Evolutionary conservation across 37 sponge, comb jelly and placozoan species (phyloP).

Genomic region (Hormiphora californensis): DNA sequence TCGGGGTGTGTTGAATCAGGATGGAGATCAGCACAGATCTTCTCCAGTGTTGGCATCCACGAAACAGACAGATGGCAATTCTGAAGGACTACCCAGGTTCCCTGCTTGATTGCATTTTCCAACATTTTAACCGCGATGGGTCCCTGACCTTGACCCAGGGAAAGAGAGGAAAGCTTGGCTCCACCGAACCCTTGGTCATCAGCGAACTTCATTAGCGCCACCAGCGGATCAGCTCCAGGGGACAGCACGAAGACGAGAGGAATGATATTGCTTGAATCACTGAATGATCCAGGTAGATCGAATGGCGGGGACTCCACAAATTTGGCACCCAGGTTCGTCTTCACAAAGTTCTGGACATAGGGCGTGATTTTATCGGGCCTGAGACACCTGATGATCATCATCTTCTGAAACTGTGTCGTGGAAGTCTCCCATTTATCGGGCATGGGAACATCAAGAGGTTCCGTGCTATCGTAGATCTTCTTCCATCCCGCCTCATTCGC

Average conservation of each 20-base stretch:
- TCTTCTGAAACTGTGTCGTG: conserved; percentile 74
- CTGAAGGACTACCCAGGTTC: conserved; percentile 96
- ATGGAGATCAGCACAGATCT: conserved; percentile 84
- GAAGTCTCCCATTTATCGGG: conserved; percentile 71
- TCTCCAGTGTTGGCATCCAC: conserved; percentile 98
- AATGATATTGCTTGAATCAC: conserved; percentile 91
- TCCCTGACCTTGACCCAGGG: conserved; percentile 97
- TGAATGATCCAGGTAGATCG: conserved; percentile 85
- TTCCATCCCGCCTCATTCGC: conserved; percentile 65
- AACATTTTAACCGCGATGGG: conserved; percentile 97
- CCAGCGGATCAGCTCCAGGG: conserved; percentile 97
- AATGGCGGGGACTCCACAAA: conserved; percentile 98
- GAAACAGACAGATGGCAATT: conserved; percentile 99
- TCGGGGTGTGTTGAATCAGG: conserved; percentile 96
- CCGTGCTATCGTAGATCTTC: conserved; percentile 76
- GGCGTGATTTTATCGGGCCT: conserved; percentile 93
- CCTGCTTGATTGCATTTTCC: conserved; percentile 89
- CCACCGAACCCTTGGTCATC: conserved; percentile 99
- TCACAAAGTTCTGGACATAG: conserved; percentile 88
- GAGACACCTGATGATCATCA: conserved; percentile 78
- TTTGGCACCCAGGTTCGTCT: conserved; percentile 65
- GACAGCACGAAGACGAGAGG: conserved; percentile 97
- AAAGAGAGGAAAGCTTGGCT: conserved; percentile 81
- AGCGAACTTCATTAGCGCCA: conserved; percentile 96
- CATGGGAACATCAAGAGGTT: conserved; percentile 70